Base-by-base conservation (phyloP, 1,140 invertebrate genomes). In the Formica exsecta region DNA sequence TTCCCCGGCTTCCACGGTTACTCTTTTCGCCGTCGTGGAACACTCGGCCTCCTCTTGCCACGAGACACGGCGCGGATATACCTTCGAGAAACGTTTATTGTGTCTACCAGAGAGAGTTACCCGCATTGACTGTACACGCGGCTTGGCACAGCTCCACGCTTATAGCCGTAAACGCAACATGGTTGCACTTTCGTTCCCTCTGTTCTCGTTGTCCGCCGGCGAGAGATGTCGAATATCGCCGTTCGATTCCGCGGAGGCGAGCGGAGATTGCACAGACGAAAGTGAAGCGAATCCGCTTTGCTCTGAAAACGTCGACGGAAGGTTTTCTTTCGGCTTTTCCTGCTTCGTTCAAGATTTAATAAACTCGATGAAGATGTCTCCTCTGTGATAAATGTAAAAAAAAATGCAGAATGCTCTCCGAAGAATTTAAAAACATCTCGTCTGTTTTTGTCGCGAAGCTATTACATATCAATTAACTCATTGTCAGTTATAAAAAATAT, bases 21-120 rank as follows among this genome's bases (percentile, higher is more conserved):
- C 19, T 51, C 68, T 32, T 73, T 44, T 61, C 38, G 38, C n/a
- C 51, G 36, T 38, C 22, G 85, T 11, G 51, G 41, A n/a, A 68
- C 54, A 44, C 44, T 68, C 65, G 38, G 25, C 38, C 48, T 9
- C 9, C 16, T 51, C 7, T 75, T 19, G 44, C 70, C 74, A 57
- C 41, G 70, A 85, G 64, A 32, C 65, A 64, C 51, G n/a, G 48
- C n/a, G 2, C 61, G 81, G 85, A 88, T 86, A 48, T 51, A 86
- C 73, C 59, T 73, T 59, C 65, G 38, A 88, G 88, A 86, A 83
- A 38, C 62, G 74, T 76, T 86, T 89, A 89, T 89, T 89, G 75
- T 64, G 88, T 89, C 83, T 81, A 89, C 83, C 68, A 32, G 79
- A 81, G 54, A 76, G 85, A 80, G 83, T 89, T 61, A 77, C 65